These are phyloP conservation scores for Drosophila melanosoma DNA, from an alignment of 2,888 invertebrate species.

Conservation along the genomic window DNA sequence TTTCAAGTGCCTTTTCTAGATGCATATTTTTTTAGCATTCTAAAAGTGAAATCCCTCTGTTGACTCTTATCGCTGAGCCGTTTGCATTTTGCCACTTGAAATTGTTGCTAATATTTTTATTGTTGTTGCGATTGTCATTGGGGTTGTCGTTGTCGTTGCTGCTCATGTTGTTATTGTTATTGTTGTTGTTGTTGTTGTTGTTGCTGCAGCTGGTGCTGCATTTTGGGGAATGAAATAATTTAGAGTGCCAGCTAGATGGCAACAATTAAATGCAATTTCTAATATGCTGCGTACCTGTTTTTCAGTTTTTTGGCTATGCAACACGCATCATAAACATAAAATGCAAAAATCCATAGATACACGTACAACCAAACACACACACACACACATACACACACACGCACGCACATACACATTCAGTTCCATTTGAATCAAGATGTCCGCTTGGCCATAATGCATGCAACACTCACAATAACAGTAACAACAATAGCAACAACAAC, in stretches of 20 bases:
- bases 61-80: slow-evolving; percentile 59
- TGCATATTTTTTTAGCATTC: slow-evolving; percentile 31
- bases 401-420: slow-evolving; percentile 7
- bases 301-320: slow-evolving; percentile 48
- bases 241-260: slow-evolving; percentile 67
- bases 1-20: slow-evolving; percentile 5
- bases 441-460: slow-evolving; percentile 60
- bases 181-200: slow-evolving; percentile 12
- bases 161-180: slow-evolving; percentile 15
- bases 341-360: slow-evolving; percentile 60
- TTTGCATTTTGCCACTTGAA: slow-evolving; percentile 66
- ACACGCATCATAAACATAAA: slow-evolving; percentile 61
- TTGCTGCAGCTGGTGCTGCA: slow-evolving; percentile 29
- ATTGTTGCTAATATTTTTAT: slow-evolving; percentile 39
- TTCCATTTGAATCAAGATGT: slow-evolving; percentile 53
- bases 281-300: slow-evolving; percentile 74
- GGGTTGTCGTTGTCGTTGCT: slow-evolving; percentile 14
- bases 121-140: slow-evolving; percentile 15
- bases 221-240: slow-evolving; percentile 70
- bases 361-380: slow-evolving; percentile 1
- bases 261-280: slow-evolving; percentile 75
- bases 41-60: slow-evolving; percentile 2
- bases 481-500: slow-evolving; percentile 19
- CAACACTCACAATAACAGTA: slow-evolving; percentile 39
- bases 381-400: slow-evolving; percentile 2